Conservation (phyloP, 2,888 invertebrate genomes). For the Drymonia ruficornis region DNA sequence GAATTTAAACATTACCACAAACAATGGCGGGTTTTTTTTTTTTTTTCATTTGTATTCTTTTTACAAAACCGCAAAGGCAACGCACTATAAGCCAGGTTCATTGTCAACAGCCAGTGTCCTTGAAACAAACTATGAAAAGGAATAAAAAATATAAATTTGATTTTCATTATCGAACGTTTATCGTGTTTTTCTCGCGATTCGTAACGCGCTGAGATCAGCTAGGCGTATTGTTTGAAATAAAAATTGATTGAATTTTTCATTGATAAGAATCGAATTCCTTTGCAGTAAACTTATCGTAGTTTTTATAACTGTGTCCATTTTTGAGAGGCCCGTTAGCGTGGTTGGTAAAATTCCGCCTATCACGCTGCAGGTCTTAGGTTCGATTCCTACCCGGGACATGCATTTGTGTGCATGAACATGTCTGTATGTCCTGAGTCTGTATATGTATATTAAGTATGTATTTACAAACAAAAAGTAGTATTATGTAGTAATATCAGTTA, state of each 20-base stretch:
- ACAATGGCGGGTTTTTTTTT: no score
- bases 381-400: no score
- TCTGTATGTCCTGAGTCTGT: no score
- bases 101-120: background rate
- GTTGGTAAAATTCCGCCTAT: background rate
- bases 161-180: background rate
- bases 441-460: no score
- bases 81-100: constrained; percentile 6
- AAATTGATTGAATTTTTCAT: constrained; percentile 5
- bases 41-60: no score
- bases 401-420: no score
- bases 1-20: no score
- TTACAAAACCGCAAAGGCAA: no score
- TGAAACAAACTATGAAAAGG: background rate
- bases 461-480: no score
- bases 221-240: background rate
- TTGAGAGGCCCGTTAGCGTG: background rate
- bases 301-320: background rate
- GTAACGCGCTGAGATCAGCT: background rate
- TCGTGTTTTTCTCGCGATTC: constrained; percentile 4
- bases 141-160: background rate
- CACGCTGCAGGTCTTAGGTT: no score
- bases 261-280: constrained; percentile 4
- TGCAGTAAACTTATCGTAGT: background rate
- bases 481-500: no score